Evolutionary conservation across 2,797 vertebrate species (phyloP), one percentile per base, ranked within the genome.

Genomic region (Bradypus variegatus): DNA sequence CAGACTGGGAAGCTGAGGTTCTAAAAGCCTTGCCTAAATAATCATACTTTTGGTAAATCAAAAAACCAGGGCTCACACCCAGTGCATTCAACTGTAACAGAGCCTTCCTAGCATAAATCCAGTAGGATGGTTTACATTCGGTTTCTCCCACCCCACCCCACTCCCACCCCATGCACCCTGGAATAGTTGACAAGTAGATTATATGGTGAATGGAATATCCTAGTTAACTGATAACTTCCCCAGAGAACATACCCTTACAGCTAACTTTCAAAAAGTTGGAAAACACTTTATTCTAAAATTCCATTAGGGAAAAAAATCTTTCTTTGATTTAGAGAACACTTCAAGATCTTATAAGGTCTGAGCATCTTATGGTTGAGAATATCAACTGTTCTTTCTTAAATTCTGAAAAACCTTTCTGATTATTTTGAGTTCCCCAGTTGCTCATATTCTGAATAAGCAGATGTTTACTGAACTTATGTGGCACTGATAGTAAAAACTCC

Each of bases 251-350:
- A 38, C 15, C 25, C 14, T 65, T 73, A 19, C 1, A 64, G 83
- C 29, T 38, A 45, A 62, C 92, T 88, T 91, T 87, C 48, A 78
- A 76, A 73, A 55, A 41, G 31, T 16, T 50, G 83, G 83, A 60
- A 80, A 79, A 41, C 3, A 50, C 6, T 79, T 79, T 76, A 60
- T 88, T 72, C 31, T 86, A 75, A 80, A 80, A 81, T 60, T 86
- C 62, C 33, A 4, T 19, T 53, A 60, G 27, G 83, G 25, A 0
- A 8, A 31, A 73, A 87, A 38, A 75, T 36, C 69, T 55, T 73
- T 50, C 88, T 93, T 88, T 41, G 85, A 85, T 86, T 95, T 55
- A 72, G 89, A 94, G 91, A 94, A n/a, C 14, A 67, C 33, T 38
- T 84, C 9, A 89, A 48, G 48, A 65, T 80, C 41, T 83, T 81